phyloP scores from a whole-genome alignment of 2,888 invertebrate species.

The Polietes domitor region DNA sequence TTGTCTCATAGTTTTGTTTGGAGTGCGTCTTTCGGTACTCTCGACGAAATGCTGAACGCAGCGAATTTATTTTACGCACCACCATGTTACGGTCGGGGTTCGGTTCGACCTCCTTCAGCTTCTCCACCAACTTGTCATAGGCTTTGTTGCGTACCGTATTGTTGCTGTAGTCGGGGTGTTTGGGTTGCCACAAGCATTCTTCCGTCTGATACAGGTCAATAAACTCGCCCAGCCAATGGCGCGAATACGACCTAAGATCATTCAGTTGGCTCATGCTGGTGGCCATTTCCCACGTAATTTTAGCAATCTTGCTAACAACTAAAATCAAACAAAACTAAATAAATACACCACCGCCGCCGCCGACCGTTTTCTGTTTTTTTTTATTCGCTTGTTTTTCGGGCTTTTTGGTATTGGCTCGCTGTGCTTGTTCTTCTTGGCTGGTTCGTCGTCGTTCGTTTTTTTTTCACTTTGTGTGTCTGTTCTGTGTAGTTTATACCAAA shows the following conservation, averaged over 20 bases:
- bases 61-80: constrained; percentile 79
- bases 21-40: constrained; percentile 77
- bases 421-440: not conserved
- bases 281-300: constrained; percentile 53
- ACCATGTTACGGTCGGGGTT: constrained; percentile 80
- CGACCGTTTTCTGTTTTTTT: not conserved
- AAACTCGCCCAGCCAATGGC: constrained; percentile 79
- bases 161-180: constrained; percentile 80
- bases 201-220: constrained; percentile 79
- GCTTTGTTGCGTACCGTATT: constrained; percentile 78
- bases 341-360: not conserved
- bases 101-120: constrained; percentile 79
- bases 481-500: too few species aligned
- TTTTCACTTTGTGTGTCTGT: constrained; percentile 28
- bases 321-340: not conserved
- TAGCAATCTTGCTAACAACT: not conserved
- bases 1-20: constrained; percentile 77
- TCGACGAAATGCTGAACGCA: constrained; percentile 79
- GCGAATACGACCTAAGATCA: constrained; percentile 79
- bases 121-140: constrained; percentile 79
- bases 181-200: constrained; percentile 79
- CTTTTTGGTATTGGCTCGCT: constrained; percentile 17
- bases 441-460: not conserved
- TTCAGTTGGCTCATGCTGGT: constrained; percentile 74
- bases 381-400: too few species aligned